A percentile compares a stretch with the other conserved stretches of the same genome.
These are phyloP conservation scores for Chitala chitala DNA, from an alignment of 2,113 vertebrate genomes.

Conservation along the genomic window DNA sequence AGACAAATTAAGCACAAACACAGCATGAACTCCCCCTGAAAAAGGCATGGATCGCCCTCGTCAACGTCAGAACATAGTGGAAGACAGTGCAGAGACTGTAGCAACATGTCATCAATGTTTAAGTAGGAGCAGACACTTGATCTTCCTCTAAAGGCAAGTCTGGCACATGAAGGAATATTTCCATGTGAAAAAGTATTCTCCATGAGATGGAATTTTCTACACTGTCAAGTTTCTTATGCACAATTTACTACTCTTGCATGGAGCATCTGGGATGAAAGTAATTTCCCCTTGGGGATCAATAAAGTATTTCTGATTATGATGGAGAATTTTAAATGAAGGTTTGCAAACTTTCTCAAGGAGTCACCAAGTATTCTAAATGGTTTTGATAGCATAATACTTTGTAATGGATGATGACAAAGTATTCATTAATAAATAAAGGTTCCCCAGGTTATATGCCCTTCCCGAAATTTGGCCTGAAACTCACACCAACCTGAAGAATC, in stretches of 20 bases:
- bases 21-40: too few relatives aligned
- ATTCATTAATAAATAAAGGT: neutral
- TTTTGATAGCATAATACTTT: too few relatives aligned
- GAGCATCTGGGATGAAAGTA: too few relatives aligned
- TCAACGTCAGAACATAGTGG: neutral
- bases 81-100: neutral
- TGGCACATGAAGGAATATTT: neutral
- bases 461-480: neutral
- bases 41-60: neutral
- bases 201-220: too few relatives aligned
- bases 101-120: slow-evolving; percentile 11
- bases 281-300: too few relatives aligned
- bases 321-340: too few relatives aligned
- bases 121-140: neutral
- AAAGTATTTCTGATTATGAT: too few relatives aligned
- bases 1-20: neutral
- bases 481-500: slow-evolving; percentile 81
- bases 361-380: too few relatives aligned
- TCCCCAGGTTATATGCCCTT: neutral
- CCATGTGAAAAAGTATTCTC: neutral
- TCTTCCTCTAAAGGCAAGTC: neutral
- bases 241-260: too few relatives aligned
- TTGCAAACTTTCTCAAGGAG: too few relatives aligned
- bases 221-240: too few relatives aligned
- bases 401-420: too few relatives aligned